These are phyloP conservation scores for Drosophila pandora DNA, from an alignment of 1,140 invertebrate species.

Conservation along the genomic window DNA sequence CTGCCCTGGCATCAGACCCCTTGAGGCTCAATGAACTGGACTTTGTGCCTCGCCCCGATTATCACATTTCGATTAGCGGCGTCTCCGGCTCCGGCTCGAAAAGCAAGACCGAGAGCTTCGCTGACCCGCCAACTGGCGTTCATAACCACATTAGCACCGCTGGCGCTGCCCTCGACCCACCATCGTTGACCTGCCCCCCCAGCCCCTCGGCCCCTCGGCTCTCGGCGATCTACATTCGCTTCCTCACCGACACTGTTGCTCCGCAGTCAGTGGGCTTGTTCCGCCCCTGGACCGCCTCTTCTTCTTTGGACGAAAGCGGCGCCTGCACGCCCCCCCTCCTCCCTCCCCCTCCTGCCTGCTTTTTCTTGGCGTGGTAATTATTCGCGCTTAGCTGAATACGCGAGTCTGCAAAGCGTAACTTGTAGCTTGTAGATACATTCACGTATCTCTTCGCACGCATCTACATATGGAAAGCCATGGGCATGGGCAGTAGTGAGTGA, in stretches of 20 bases:
- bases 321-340: slow-evolving; percentile 30
- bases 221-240: slow-evolving; percentile 66
- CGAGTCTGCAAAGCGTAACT: slow-evolving; percentile 80
- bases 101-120: slow-evolving; percentile 7
- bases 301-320: slow-evolving; percentile 56
- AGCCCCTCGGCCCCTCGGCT: not conserved
- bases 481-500: slow-evolving; percentile 22
- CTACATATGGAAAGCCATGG: slow-evolving; percentile 66
- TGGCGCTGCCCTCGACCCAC: slow-evolving; percentile 65
- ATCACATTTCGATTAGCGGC: slow-evolving; percentile 72
- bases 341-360: not conserved
- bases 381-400: slow-evolving; percentile 79
- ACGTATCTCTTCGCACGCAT: slow-evolving; percentile 73
- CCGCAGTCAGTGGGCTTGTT: slow-evolving; percentile 38
- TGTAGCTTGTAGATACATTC: slow-evolving; percentile 78
- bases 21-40: slow-evolving; percentile 52
- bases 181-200: slow-evolving; percentile 27
- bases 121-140: slow-evolving; percentile 65
- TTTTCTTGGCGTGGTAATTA: slow-evolving; percentile 70
- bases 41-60: slow-evolving; percentile 52
- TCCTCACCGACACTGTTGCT: slow-evolving; percentile 47
- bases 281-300: slow-evolving; percentile 56
- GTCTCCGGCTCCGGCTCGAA: slow-evolving; percentile 33
- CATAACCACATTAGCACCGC: slow-evolving; percentile 78
- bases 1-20: slow-evolving; percentile 3